phyloP scores from a whole-genome alignment of 2,888 invertebrate species.

The Buathra laborator region DNA sequence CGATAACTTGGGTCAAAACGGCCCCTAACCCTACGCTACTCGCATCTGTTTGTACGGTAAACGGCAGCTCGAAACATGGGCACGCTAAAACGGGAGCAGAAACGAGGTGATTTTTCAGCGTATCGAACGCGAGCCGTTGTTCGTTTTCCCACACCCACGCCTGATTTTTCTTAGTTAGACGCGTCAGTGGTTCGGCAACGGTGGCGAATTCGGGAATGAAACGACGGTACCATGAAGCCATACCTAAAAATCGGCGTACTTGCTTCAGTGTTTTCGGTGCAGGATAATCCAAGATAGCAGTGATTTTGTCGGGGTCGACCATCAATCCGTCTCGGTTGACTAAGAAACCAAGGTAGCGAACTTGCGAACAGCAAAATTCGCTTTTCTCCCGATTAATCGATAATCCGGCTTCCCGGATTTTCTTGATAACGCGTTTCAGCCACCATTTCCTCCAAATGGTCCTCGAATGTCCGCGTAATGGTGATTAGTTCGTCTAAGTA shows the following conservation, averaged over 20 bases:
- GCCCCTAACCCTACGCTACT: too few relatives aligned
- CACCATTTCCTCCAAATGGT: too few relatives aligned
- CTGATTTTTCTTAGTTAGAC: slow-evolving; percentile 63
- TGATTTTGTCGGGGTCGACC: slow-evolving; percentile 50
- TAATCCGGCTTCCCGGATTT: slow-evolving; percentile 24
- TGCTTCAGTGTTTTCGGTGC: slow-evolving; percentile 49
- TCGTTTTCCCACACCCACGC: slow-evolving; percentile 44
- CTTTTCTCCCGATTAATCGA: slow-evolving; percentile 59
- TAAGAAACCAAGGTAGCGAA: slow-evolving; percentile 53
- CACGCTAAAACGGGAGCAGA: too few relatives aligned
- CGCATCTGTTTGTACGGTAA: too few relatives aligned
- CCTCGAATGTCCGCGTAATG: too few relatives aligned
- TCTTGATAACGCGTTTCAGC: not conserved
- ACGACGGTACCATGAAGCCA: slow-evolving; percentile 74
- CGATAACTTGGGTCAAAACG: too few relatives aligned
- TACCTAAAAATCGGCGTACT: slow-evolving; percentile 73
- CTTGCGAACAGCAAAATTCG: slow-evolving; percentile 57
- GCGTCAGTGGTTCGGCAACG: slow-evolving; percentile 66
- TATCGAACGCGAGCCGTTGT: too few relatives aligned
- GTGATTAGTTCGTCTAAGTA: too few relatives aligned
- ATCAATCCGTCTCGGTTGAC: slow-evolving; percentile 52
- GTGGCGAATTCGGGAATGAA: slow-evolving; percentile 70
- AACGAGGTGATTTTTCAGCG: too few relatives aligned
- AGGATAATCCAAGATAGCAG: slow-evolving; percentile 44
- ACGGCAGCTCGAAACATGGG: too few relatives aligned